These are phyloP conservation scores for Pseudomugil gertrudae DNA, from an alignment of 2,797 vertebrate genomes.

Conservation along the genomic window DNA sequence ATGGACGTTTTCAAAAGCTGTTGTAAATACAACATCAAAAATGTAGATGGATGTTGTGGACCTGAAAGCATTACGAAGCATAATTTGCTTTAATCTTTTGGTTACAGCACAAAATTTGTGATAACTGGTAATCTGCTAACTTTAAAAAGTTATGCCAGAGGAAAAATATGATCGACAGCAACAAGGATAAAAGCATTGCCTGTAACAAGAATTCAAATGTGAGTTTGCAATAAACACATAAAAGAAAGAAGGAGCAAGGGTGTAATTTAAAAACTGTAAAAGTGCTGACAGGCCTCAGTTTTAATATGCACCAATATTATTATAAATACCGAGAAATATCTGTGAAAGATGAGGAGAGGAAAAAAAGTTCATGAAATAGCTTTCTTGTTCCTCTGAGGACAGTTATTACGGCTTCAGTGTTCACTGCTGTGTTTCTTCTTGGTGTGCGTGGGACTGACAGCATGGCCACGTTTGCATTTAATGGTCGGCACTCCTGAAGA, in stretches of 20 bases:
- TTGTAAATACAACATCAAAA: constrained; percentile 62
- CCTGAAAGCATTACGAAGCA: constrained; percentile 52
- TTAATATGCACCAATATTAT: constrained; percentile 54
- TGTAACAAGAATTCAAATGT: constrained; percentile 68
- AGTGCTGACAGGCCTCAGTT: constrained; percentile 61
- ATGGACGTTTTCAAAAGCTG: constrained; percentile 32
- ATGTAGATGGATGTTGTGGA: constrained; percentile 38
- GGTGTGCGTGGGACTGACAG: constrained; percentile 55
- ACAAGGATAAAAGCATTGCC: constrained; percentile 70
- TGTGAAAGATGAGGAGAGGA: constrained; percentile 38
- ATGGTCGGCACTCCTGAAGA: constrained; percentile 74
- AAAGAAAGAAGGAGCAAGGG: constrained; percentile 44
- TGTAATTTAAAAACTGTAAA: constrained; percentile 50
- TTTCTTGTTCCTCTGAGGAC: constrained; percentile 55
- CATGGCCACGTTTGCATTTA: constrained; percentile 73
- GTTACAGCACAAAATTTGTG: constrained; percentile 43
- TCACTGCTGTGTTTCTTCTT: constrained; percentile 37
- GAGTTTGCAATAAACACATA: constrained; percentile 61
- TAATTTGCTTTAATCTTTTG: constrained; percentile 66
- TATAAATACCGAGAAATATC: constrained; percentile 51
- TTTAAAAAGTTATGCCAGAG: constrained; percentile 54
- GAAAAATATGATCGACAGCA: constrained; percentile 52
- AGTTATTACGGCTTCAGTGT: constrained; percentile 47
- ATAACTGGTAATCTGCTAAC: constrained; percentile 54
- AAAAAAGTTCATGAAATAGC: constrained; percentile 40